Base-by-base conservation (phyloP, 2,797 vertebrate genomes). In the Poeciliopsis paucimaculata region DNA sequence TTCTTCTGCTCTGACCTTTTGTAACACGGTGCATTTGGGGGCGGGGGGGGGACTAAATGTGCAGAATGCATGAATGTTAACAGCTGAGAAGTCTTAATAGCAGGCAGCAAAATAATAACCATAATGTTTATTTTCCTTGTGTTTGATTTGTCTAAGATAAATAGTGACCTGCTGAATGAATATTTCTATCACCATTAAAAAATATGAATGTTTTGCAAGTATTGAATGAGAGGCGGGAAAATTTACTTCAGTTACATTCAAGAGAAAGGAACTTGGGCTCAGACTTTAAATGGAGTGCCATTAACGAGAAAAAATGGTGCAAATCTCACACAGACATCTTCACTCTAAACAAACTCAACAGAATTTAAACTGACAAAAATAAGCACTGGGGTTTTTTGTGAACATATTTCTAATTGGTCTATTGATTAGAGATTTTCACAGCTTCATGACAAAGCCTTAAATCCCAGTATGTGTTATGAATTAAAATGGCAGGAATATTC, bases 21-120 rank as follows among this genome's bases (percentile, higher is more conserved):
- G 60, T 76, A 47, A 23, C 34, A 18, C 7, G 53, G 39, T 72
- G 34, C 31, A 34, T 66, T 47, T 1, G 31, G 31, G 47, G 64
- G 53, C 76, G 66, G 47, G 47, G 64, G 53, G 77, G 66, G 47
- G 57, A 0, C 57, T 39, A 39, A 68, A 16, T 4, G 57, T 57
- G 77, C 72, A 64, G 60, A 76, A 76, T 60, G 55, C 41, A 66
- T 85, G 77, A 78, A 62, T 26, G 47, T 72, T 41, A 87, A 89
- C 64, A 77, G 75, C 72, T 78, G 34, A 39, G 49, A 36, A 66
- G 78, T 87, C 77, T 53, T 51, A 46, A 76, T 39, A 87, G 23
- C 3, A 39, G 68, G 39, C 73, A 36, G 3, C 18, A 47, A 10
- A 74, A 83, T 73, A 70, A 81, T 20, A 1, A 77, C n/a, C 9